Evolutionary conservation across 2,113 vertebrate genomes (phyloP), one percentile per base, ranked within the genome.

Genomic region (Cyanoderma ruficeps): DNA sequence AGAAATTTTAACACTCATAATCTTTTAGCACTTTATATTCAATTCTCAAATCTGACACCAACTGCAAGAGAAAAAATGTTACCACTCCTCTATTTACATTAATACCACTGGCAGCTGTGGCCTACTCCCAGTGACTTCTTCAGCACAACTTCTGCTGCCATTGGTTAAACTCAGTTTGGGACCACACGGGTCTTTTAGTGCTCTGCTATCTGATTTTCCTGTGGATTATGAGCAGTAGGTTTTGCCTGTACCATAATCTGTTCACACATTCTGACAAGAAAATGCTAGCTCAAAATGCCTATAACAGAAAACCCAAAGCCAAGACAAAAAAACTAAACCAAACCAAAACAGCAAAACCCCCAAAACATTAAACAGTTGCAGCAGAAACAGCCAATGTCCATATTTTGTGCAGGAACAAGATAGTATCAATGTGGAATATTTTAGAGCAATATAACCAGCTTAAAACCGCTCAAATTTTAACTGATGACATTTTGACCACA

Each of bases 401-500:
- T 63, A 22, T 75, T 90, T 81, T 92, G 30, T 55, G 35, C 2
- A 2, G 28, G n/a, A 94, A 80, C 7, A 74, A 83, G 76, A 64
- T 47, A 83, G 18, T 39, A 78, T 71, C 80, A 22, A 46, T 24
- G 72, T n/a, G 47, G 47, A 78, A 39, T 90, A 71, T 65, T 93
- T 91, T 49, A 86, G 47, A 92, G 75, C 57, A 78, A 30, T 8
- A 6, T 46, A 86, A 65, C 50, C 39, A 35, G 4, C 23, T 92
- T 79, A 61, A 89, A 93, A 83, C 37, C n/a, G 2, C n/a, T 90
- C 28, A 22, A 4, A 68, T 94, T 75, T 90, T 78, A 87, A 82
- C 83, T 84, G 69, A 65, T 94, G 60, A 71, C 76, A 89, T 75
- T 85, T 90, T 96, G 72, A 95, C 79, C 76, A 15, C n/a, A 65